These are phyloP conservation scores for Branchinecta lynchi DNA, from an alignment of 1,140 invertebrate genomes.

Conservation along the genomic window DNA sequence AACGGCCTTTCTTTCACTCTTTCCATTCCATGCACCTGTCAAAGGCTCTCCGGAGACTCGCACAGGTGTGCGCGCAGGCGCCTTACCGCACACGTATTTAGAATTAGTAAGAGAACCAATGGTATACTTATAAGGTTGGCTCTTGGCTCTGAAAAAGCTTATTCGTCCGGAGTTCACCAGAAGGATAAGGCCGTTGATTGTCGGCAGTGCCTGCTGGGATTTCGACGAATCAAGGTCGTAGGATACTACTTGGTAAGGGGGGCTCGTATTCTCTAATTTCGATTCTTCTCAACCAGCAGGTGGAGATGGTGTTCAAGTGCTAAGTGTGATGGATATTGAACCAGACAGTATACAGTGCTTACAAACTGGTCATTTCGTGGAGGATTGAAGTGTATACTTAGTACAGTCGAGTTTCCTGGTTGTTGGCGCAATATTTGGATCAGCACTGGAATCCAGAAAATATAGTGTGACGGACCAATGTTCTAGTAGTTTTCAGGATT, in stretches of 20 bases:
- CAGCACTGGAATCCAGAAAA: background rate
- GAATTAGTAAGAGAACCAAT: conserved; percentile 3
- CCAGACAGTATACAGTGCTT: background rate
- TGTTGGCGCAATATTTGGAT: background rate
- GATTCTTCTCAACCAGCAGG: background rate
- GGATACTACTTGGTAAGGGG: conserved; percentile 8
- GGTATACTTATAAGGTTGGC: conserved; percentile 8
- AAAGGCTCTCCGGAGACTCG: background rate
- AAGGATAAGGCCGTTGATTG: background rate
- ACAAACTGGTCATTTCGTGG: background rate
- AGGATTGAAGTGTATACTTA: background rate
- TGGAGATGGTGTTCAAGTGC: background rate
- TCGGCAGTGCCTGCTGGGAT: conserved; percentile 5
- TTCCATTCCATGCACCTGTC: background rate
- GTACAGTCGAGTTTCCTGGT: background rate
- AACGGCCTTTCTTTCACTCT: background rate
- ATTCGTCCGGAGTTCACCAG: conserved; percentile 2
- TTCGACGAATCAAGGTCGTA: background rate
- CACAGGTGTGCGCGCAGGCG: background rate
- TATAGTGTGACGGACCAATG: too few relatives aligned
- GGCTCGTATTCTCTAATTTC: background rate
- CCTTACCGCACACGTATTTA: background rate
- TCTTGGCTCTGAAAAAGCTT: background rate
- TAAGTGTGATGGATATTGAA: background rate
- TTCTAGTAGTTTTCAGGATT: too few relatives aligned